phyloP scores from a whole-genome alignment of 2,797 vertebrate genomes.

The Bradypodion ventrale region DNA sequence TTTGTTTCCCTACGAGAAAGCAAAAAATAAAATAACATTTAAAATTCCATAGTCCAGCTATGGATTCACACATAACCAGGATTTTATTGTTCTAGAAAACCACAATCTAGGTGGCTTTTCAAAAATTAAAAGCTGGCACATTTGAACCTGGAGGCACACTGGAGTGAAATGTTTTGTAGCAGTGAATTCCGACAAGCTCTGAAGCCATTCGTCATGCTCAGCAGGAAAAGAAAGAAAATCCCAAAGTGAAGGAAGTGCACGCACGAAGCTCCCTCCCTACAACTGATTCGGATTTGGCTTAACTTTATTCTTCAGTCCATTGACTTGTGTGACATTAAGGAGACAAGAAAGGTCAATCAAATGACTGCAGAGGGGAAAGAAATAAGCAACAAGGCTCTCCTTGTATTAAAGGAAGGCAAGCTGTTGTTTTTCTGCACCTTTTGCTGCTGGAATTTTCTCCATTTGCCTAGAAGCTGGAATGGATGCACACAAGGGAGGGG shows the following conservation, averaged over 20 bases:
- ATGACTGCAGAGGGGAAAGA: slow-evolving; percentile 31
- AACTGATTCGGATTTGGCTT: slow-evolving; percentile 61
- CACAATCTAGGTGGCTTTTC: slow-evolving; percentile 32
- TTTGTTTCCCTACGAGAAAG: background rate
- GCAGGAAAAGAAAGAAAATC: slow-evolving; percentile 35
- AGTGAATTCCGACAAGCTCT: slow-evolving; percentile 50
- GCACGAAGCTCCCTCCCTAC: slow-evolving; percentile 38
- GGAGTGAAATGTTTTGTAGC: slow-evolving; percentile 43
- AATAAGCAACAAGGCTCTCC: slow-evolving; percentile 37
- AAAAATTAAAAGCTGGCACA: slow-evolving; percentile 2
- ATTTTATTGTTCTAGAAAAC: slow-evolving; percentile 37
- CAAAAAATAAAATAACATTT: background rate
- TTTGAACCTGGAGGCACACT: slow-evolving; percentile 52
- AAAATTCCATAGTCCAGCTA: slow-evolving; percentile 19
- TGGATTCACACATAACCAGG: slow-evolving; percentile 1
- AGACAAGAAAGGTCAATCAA: slow-evolving; percentile 67
- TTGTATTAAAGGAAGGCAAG: slow-evolving; percentile 40
- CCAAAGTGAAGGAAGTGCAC: slow-evolving; percentile 35
- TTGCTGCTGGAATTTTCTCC: slow-evolving; percentile 11
- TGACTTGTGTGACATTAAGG: slow-evolving; percentile 54
- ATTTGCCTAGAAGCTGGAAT: background rate
- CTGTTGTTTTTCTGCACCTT: slow-evolving; percentile 20
- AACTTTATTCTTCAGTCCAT: slow-evolving; percentile 68
- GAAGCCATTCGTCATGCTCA: slow-evolving; percentile 33
- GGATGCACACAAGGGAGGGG: background rate